These are phyloP conservation scores for Dolichoris vasculosae DNA, from an alignment of 1,140 invertebrate genomes.

Conservation along the genomic window DNA sequence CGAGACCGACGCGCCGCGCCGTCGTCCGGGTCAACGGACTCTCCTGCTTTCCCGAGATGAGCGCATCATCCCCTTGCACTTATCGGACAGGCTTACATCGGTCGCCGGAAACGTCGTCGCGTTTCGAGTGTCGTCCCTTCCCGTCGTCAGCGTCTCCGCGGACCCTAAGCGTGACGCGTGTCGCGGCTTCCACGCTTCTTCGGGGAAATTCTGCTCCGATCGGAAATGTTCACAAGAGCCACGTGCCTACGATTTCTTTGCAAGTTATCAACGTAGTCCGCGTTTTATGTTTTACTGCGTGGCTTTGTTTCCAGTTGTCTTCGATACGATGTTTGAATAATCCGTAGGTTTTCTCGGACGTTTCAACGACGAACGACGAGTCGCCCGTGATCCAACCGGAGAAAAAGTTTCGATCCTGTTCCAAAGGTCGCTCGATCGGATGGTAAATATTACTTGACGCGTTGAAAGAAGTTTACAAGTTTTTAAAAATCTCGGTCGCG, in stretches of 20 bases:
- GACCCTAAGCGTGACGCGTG: not conserved
- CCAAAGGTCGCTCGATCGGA: too few relatives aligned
- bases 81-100: not conserved
- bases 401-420: too few relatives aligned
- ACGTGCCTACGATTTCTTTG: conserved; percentile 44
- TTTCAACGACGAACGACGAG: too few relatives aligned
- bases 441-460: too few relatives aligned
- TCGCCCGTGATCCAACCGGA: too few relatives aligned
- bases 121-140: conserved; percentile 39
- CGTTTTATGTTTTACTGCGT: too few relatives aligned
- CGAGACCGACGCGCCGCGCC: not conserved
- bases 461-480: too few relatives aligned
- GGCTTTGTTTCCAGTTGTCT: not conserved
- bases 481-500: too few relatives aligned
- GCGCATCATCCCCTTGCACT: not conserved
- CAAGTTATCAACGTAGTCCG: not conserved
- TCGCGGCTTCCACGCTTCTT: not conserved
- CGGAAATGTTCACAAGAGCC: conserved; percentile 31
- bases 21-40: conserved; percentile 2
- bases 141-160: not conserved
- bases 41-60: conserved; percentile 17
- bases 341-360: too few relatives aligned
- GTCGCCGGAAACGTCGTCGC: conserved; percentile 27
- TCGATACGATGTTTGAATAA: not conserved
- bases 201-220: not conserved